These are phyloP conservation scores for Phrynosoma platyrhinos DNA, from an alignment of 2,113 vertebrate species.

Conservation along the genomic window DNA sequence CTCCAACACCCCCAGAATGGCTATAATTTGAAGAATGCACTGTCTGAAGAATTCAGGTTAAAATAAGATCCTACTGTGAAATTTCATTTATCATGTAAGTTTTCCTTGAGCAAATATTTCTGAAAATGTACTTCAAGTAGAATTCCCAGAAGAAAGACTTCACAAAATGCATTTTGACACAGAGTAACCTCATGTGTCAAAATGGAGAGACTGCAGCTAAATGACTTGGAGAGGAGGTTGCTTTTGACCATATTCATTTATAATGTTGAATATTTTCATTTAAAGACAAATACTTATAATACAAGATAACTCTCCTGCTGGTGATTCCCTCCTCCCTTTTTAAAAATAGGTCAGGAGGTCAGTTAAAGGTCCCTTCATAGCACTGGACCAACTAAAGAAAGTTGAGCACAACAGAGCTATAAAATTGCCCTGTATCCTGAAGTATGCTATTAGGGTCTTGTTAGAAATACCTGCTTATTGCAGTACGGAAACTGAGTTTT, in stretches of 20 bases:
- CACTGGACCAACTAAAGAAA: slow-evolving; percentile 42
- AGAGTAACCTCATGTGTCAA: slow-evolving; percentile 55
- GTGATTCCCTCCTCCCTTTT: slow-evolving; percentile 15
- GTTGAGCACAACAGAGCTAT: slow-evolving; percentile 24
- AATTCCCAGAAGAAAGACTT: slow-evolving; percentile 51
- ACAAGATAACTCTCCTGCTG: slow-evolving; percentile 55
- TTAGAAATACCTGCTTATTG: not conserved
- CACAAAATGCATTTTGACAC: slow-evolving; percentile 60
- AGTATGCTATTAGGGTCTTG: slow-evolving; percentile 1
- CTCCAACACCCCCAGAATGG: not conserved
- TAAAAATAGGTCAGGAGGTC: slow-evolving; percentile 51
- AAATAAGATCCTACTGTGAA: slow-evolving; percentile 48
- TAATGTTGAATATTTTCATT: slow-evolving; percentile 34
- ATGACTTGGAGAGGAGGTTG: slow-evolving; percentile 21
- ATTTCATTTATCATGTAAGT: slow-evolving; percentile 47
- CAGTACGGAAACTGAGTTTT: not conserved
- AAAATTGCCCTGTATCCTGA: slow-evolving; percentile 27
- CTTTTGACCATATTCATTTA: slow-evolving; percentile 57
- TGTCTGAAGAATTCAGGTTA: slow-evolving; percentile 42
- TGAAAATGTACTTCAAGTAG: slow-evolving; percentile 55
- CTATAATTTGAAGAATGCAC: slow-evolving; percentile 45
- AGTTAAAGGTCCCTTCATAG: slow-evolving; percentile 49
- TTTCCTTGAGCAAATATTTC: slow-evolving; percentile 45
- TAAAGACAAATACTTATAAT: slow-evolving; percentile 55
- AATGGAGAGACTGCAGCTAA: slow-evolving; percentile 59